A percentile compares a stretch with the other conserved stretches of the same genome.
Conservation (phyloP, 1,140 invertebrate genomes). For the Lithobius niger region DNA sequence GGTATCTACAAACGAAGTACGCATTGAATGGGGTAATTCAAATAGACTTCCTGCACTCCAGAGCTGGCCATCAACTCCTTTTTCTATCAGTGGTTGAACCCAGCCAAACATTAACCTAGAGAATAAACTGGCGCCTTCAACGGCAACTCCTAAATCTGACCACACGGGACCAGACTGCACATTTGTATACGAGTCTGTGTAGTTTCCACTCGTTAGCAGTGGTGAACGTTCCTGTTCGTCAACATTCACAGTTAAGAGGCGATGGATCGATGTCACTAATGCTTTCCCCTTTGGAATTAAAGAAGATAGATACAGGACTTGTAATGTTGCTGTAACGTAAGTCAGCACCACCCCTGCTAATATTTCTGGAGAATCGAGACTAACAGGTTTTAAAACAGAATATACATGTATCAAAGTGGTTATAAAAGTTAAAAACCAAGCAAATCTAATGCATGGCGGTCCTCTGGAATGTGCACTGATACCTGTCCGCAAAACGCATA, state of each 20-base stretch:
- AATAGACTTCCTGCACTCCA: constrained; percentile 65
- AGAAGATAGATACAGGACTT: constrained; percentile 12
- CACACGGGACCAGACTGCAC: constrained; percentile 51
- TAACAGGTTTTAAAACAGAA: constrained; percentile 15
- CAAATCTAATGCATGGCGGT: constrained; percentile 12
- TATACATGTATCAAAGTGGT: constrained; percentile 25
- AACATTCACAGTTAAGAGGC: constrained; percentile 15
- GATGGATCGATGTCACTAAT: neutral
- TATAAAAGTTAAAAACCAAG: constrained; percentile 26
- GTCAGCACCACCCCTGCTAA: neutral
- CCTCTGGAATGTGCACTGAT: constrained; percentile 13
- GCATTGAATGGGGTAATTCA: constrained; percentile 59
- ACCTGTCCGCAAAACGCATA: constrained; percentile 9
- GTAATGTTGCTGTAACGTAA: neutral
- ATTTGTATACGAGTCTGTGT: constrained; percentile 36
- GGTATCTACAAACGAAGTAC: constrained; percentile 39
- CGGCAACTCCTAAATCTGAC: constrained; percentile 56
- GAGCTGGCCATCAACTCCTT: constrained; percentile 54
- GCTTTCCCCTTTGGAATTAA: constrained; percentile 14
- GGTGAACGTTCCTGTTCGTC: constrained; percentile 31
- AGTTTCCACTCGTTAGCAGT: constrained; percentile 30
- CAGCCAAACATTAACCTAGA: constrained; percentile 73
- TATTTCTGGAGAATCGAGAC: neutral
- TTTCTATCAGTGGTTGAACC: constrained; percentile 71
- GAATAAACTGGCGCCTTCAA: constrained; percentile 52